These are phyloP conservation scores for Esox masquinongy DNA, from an alignment of 2,797 vertebrate genomes.

Conservation along the genomic window DNA sequence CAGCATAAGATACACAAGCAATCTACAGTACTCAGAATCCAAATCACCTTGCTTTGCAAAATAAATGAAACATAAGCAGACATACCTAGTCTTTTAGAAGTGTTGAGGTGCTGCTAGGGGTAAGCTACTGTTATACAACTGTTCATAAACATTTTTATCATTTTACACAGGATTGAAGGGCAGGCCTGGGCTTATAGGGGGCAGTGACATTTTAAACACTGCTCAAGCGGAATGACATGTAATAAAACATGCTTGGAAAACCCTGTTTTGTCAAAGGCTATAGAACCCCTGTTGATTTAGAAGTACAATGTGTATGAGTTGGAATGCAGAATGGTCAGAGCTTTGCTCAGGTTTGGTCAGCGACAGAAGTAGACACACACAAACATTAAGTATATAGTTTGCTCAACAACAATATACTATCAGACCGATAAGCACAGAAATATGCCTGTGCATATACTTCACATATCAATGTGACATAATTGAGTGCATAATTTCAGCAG, in stretches of 20 bases:
- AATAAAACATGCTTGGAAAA: slow-evolving; percentile 28
- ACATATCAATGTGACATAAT: neutral
- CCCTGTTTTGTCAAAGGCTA: slow-evolving; percentile 26
- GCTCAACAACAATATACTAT: no score
- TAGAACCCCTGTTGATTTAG: slow-evolving; percentile 55
- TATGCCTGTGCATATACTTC: neutral
- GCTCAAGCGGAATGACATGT: slow-evolving; percentile 30
- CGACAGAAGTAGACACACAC: neutral
- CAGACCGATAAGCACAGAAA: no score
- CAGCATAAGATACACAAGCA: neutral
- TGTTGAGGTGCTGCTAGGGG: no score
- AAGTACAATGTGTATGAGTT: slow-evolving; percentile 18
- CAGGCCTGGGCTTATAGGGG: slow-evolving; percentile 14
- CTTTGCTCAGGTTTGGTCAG: slow-evolving; percentile 50
- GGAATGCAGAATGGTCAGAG: slow-evolving; percentile 27
- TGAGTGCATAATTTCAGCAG: neutral
- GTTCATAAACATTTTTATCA: no score
- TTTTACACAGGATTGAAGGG: neutral
- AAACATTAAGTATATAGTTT: neutral
- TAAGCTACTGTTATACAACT: neutral
- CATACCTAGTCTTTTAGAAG: no score
- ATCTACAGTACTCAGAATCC: no score
- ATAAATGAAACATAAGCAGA: no score
- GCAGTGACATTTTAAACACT: neutral
- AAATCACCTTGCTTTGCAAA: no score